Base-by-base conservation (phyloP, 2,888 invertebrate species). In the Nemotelus nigrinus region DNA sequence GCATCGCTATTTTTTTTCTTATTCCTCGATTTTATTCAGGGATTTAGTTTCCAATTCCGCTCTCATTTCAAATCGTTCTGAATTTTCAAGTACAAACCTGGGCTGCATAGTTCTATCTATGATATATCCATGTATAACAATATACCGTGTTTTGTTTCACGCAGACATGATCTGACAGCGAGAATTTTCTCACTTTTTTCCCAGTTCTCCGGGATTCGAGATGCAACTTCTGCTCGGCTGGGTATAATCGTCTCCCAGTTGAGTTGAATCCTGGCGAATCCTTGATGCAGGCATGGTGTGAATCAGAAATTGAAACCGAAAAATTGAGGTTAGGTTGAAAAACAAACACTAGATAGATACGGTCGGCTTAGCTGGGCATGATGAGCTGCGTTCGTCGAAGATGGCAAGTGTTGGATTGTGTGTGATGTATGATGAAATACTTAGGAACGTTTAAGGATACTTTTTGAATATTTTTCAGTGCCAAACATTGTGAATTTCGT, bases 101-200 rank as follows among this genome's bases (percentile, higher is more conserved):
- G 44, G 57, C 25, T 25, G 25, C 25, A 25, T 25, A 25, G 25
- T 25, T 25, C 0, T 25, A 25, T 25, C 25, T 25, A 25, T 25
- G 55, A 65, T 10, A 25, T 8, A 71, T 5, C 4, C 5, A 7
- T 25, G 25, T 25, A 25, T 0, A 25, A 25, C 25, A 25, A 25
- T 55, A 3, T 71, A 44, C 25, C 8, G 25, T 71, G 53, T 43
- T 55, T 43, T 57, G 53, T 10, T 78, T 68, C 67, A 75, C 67
- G 64, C 63, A 76, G 78, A 78, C 76, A 75, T 76, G 70, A 67
- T 70, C 78, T 76, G 70, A 78, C 64, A 75, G 76, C 76, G 76
- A 67, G 76, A 78, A 76, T 78, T 78, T 78, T 78, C 78, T 78
- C 78, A 76, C 71, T 76, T 78, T 76, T 71, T 55, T 41, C 7